Conservation (phyloP, 1,140 invertebrate species). For the Reticulitermes speratus region DNA sequence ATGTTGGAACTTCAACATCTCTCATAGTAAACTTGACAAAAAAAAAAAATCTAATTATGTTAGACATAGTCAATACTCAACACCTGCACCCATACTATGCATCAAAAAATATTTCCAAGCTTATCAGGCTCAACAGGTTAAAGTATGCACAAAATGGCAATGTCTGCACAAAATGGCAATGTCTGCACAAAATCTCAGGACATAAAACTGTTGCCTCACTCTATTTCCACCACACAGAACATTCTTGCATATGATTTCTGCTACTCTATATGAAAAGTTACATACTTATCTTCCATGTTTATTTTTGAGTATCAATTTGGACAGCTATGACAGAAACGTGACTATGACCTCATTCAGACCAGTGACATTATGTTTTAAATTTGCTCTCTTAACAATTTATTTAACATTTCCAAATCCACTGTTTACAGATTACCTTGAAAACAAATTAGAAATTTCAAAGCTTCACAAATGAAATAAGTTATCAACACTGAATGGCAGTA, state of each 20-base stretch:
- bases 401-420: not conserved
- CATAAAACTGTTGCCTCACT: not conserved
- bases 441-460: not conserved
- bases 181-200: not conserved
- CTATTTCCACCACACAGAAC: not conserved
- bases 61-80: not conserved
- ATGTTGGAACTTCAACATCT: not conserved
- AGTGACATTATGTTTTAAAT: not conserved
- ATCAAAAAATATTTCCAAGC: too few species aligned
- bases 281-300: not conserved
- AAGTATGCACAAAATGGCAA: not conserved
- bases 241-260: not conserved
- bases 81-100: too few species aligned
- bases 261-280: not conserved
- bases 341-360: not conserved
- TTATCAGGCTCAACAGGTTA: not conserved
- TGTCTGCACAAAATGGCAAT: not conserved
- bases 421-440: not conserved
- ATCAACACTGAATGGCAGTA: constrained; percentile 26
- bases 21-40: not conserved
- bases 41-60: not conserved
- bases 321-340: not conserved
- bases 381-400: not conserved
- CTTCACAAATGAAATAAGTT: constrained; percentile 8
- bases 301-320: not conserved